Evolutionary conservation across 1,140 invertebrate species (phyloP), one percentile per base, ranked within the genome.

Genomic region (Drosophila burlai): DNA sequence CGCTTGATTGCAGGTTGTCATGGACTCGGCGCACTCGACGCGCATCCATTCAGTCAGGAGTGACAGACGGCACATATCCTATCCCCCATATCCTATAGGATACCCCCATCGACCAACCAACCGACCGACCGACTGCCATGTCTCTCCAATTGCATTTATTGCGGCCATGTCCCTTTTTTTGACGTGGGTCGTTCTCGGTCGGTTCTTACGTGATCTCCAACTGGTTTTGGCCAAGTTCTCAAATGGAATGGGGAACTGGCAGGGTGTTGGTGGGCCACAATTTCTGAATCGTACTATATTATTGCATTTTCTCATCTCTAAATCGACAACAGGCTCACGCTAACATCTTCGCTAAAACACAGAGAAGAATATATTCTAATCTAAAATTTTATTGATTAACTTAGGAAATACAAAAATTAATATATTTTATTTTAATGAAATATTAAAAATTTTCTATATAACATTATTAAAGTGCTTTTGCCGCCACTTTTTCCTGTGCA

Each of bases 1-100:
- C 82, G 82, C 74, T 86, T 85, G 83, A 85, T 85, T 85, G 78
- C 83, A 85, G 79, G 82, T 85, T 85, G 83, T 85, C 83, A 85
- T 75, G 78, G 66, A 63, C 31, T 43, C 47, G 59, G 46, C 68
- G 67, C 63, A 54, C 79, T 86, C 60, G 58, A 73, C 71, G 57
- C 61, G 71, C 83, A 86, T 81, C 73, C 72, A 77, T 76, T 71
- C 67, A 55, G 79, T 76, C 78, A 74, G 58, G 31, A 52, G 60
- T 78, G 82, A 81, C 82, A 85, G 67, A 71, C 80, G 74, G 52
- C 67, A 52, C 55, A 80, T 59, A 57, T 62, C 58, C 52, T 47
- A 49, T 49, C 15, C 24, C 24, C 47, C 69, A 38, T 54, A 43
- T 47, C 65, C 58, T 38, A 75, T 67, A 46, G 57, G 45, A 66